Conservation (phyloP, 2,797 vertebrate genomes). For the Orientallactaga sibirica region DNA sequence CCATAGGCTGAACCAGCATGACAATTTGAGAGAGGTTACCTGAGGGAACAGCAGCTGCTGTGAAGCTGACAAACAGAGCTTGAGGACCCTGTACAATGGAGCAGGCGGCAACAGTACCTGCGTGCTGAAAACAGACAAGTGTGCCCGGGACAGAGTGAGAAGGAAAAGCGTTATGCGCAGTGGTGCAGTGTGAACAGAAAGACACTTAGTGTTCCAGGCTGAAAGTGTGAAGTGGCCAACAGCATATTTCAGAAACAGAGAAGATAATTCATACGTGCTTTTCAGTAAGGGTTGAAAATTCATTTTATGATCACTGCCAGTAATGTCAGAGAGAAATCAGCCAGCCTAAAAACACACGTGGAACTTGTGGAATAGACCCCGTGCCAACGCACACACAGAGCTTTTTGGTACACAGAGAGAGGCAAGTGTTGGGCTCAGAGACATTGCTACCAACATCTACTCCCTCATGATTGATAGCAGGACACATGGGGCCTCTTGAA, state of each 20-base stretch:
- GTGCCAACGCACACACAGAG: too few relatives aligned
- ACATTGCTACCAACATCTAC: not conserved
- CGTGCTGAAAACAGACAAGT: not conserved
- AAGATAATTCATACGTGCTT: not conserved
- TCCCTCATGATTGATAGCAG: not conserved
- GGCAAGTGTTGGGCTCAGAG: not conserved
- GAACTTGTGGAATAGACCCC: not conserved
- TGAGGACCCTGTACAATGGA: not conserved
- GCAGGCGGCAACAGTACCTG: not conserved
- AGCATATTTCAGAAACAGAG: not conserved
- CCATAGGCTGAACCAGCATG: not conserved
- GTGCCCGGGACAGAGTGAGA: not conserved
- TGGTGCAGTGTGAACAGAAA: not conserved
- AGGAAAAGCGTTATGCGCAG: too few relatives aligned
- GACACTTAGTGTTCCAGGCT: not conserved
- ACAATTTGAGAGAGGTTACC: not conserved
- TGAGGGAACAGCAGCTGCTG: not conserved
- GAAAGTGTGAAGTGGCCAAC: not conserved
- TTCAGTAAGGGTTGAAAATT: not conserved
- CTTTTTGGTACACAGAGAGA: not conserved
- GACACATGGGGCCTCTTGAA: too few relatives aligned
- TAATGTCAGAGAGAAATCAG: not conserved
- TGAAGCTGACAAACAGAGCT: not conserved
- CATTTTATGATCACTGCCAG: not conserved
- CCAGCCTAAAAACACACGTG: fast-evolving